Base-by-base conservation (phyloP, 2,797 vertebrate genomes). In the Lacerta agilis region DNA sequence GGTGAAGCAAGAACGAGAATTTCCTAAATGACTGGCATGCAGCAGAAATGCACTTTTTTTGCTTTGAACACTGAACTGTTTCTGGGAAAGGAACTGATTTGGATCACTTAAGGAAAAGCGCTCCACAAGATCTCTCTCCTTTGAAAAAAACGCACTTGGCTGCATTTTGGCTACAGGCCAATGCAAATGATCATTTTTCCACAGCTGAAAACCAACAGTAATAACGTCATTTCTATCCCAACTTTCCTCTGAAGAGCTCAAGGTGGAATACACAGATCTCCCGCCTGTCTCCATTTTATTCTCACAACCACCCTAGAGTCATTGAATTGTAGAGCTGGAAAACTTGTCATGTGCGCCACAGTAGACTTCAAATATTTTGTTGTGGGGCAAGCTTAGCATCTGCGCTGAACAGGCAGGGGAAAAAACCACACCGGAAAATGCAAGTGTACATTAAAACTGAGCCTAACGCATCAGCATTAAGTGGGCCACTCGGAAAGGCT, bases 321-420 rank as follows among this genome's bases (percentile, higher is more conserved):
- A 75, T 36, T 79, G 38, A 1, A 0, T 41, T 67, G 64, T 11
- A 33, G 8, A 0, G 49, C 55, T 55, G 13, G 49, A 15, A 55
- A 55, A 55, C 49, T 55, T 55, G 49, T 55, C 49, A 55, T 15
- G 13, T 15, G 13, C 9, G 49, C 73, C 29, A 83, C 58, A 82
- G 89, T 85, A 58, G 78, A 86, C 58, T 38, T 13, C 41, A 79
- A 58, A 82, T 71, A 80, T 45, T 79, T 90, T n/a, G 75, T 78
- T 6, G 1, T 80, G 82, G 77, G 45, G 86, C 90, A 85, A 88
- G 0, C 6, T 90, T 83, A 87, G 75, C 2, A 84, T 58, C 58
- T 81, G 58, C 27, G 85, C 87, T 1, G 2, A 91, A 91, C 79
- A 43, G 77, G 91, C 81, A 43, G 72, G 49, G 15, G 69, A 55